phyloP scores from a whole-genome alignment of 2,888 invertebrate genomes.

The Lepidonotus clava region DNA sequence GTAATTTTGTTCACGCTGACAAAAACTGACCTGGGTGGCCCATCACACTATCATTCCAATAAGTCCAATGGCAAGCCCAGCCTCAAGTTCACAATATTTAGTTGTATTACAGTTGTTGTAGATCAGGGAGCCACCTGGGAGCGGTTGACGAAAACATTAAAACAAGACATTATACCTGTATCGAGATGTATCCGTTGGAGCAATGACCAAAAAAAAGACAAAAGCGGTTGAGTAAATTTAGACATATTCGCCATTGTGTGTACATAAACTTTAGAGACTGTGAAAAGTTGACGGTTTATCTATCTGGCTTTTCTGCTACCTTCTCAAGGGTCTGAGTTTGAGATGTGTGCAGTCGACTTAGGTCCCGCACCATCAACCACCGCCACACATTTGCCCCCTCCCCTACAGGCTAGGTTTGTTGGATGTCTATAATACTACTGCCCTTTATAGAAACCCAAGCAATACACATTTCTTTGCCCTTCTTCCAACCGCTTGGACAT shows the following conservation, averaged over 20 bases:
- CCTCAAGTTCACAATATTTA: constrained; percentile 35
- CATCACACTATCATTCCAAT: constrained; percentile 17
- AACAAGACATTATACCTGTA: neutral
- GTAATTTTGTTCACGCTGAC: constrained; percentile 6
- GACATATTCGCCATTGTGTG: constrained; percentile 32
- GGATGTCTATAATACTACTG: neutral
- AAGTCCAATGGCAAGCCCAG: neutral
- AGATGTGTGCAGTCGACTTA: neutral
- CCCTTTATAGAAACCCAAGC: constrained; percentile 32
- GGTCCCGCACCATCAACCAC: neutral
- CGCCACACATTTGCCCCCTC: neutral
- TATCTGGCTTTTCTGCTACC: constrained; percentile 45
- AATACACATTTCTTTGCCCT: constrained; percentile 1
- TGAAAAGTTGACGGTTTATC: constrained; percentile 17
- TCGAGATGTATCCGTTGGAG: neutral
- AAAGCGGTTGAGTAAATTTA: constrained; percentile 3
- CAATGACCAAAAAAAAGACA: neutral
- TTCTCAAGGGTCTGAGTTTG: neutral
- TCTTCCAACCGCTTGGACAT: neutral
- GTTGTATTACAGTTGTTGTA: neutral
- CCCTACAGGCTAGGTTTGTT: neutral
- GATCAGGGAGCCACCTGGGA: no score
- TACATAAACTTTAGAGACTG: constrained; percentile 37
- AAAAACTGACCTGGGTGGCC: neutral
- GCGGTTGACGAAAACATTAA: no score